Evolutionary conservation across 2,888 invertebrate genomes (phyloP).

Genomic region (Frankliniella fusca): DNA sequence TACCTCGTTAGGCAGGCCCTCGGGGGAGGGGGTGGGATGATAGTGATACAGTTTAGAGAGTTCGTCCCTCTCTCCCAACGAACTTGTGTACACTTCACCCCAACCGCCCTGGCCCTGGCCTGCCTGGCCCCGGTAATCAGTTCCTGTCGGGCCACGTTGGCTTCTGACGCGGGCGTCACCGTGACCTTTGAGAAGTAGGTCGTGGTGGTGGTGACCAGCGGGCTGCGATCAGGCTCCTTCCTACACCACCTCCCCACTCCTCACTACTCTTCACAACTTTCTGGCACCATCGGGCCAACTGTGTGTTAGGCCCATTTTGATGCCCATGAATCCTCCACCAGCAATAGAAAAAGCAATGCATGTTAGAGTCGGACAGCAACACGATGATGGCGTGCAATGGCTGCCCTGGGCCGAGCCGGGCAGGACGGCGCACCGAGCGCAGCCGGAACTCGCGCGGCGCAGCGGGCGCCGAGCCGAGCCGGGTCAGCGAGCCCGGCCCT

Average conservation of each 20-base stretch:
- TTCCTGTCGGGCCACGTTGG: not conserved
- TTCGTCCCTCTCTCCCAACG: not conserved
- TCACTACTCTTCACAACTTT: too few relatives aligned
- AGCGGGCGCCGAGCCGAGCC: not conserved
- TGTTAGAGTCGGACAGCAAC: too few relatives aligned
- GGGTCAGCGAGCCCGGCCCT: not conserved
- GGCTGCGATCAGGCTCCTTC: not conserved
- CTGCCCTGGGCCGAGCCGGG: too few relatives aligned
- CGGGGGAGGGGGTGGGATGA: not conserved
- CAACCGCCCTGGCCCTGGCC: not conserved
- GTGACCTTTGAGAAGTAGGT: not conserved
- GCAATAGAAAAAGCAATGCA: not conserved
- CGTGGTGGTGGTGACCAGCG: not conserved
- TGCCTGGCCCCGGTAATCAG: not conserved
- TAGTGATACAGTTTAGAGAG: not conserved
- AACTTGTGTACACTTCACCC: not conserved
- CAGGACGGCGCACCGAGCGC: not conserved
- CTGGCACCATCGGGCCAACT: too few relatives aligned
- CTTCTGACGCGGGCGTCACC: not conserved
- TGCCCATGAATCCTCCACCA: not conserved
- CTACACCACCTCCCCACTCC: too few relatives aligned
- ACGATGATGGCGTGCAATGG: too few relatives aligned
- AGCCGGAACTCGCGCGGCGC: not conserved
- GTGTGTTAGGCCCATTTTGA: not conserved
- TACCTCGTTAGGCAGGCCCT: not conserved